phyloP scores from a whole-genome alignment of 2,113 vertebrate genomes.

The Diadophis punctatus region DNA sequence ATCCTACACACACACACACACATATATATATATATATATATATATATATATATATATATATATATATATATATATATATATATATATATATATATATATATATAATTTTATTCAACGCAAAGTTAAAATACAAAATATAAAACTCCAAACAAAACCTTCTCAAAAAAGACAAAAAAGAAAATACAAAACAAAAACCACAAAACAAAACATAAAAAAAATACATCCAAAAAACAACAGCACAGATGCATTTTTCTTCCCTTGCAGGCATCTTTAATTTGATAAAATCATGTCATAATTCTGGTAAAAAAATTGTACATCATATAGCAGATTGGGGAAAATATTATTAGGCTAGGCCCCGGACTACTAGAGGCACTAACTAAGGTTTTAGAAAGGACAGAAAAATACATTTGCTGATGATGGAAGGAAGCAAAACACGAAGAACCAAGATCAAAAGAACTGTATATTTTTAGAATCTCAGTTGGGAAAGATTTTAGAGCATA shows the following conservation, averaged over 20 bases:
- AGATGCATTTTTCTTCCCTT: neutral
- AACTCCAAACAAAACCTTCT: too few species aligned
- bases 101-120: too few species aligned
- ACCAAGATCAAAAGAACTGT: neutral
- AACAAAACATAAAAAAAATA: too few species aligned
- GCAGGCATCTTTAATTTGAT: neutral
- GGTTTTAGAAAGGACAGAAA: neutral
- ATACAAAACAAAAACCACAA: too few species aligned
- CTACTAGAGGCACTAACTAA: neutral
- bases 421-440: neutral
- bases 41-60: too few species aligned
- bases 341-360: neutral
- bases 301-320: neutral
- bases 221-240: too few species aligned
- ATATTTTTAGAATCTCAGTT: neutral
- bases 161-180: too few species aligned
- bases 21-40: too few species aligned
- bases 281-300: neutral
- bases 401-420: neutral
- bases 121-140: too few species aligned
- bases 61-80: too few species aligned
- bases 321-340: neutral
- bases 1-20: too few species aligned
- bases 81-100: fast-evolving
- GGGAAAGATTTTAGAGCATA: neutral